Percentiles rank a stretch among this genome's conserved stretches.
These are phyloP conservation scores for Fragum sueziense DNA, from an alignment of 2,888 invertebrate species.

Conservation along the genomic window DNA sequence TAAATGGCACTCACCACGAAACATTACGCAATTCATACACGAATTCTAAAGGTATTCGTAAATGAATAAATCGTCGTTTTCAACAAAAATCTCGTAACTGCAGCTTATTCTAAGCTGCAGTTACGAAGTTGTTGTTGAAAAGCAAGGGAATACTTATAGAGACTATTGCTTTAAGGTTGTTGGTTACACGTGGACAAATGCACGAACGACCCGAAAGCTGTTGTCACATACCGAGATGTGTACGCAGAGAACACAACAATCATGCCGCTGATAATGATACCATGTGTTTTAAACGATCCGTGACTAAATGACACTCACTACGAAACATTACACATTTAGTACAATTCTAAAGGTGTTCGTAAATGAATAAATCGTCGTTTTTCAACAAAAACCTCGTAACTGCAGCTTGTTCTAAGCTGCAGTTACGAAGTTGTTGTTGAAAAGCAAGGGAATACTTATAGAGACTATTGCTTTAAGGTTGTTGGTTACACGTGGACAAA, in stretches of 20 bases:
- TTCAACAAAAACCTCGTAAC: too few relatives aligned
- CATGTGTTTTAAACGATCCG: background rate
- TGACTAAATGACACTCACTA: too few relatives aligned
- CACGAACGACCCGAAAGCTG: background rate
- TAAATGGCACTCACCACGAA: too few relatives aligned
- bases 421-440: too few relatives aligned
- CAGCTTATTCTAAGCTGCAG: too few relatives aligned
- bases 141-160: background rate
- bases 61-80: background rate
- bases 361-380: background rate
- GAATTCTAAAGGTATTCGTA: background rate
- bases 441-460: background rate
- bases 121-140: too few relatives aligned
- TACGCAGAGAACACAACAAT: too few relatives aligned
- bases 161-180: background rate
- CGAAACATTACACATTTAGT: too few relatives aligned
- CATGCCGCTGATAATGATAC: background rate
- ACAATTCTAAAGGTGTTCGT: background rate
- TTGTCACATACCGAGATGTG: too few relatives aligned
- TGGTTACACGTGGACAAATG: background rate
- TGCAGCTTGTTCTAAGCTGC: too few relatives aligned
- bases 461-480: slow-evolving; percentile 5
- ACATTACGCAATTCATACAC: too few relatives aligned
- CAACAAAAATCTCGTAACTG: too few relatives aligned
- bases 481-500: slow-evolving; percentile 17